These are phyloP conservation scores for Ophthalmolycus amberensis DNA, from an alignment of 2,113 vertebrate genomes.

Conservation along the genomic window DNA sequence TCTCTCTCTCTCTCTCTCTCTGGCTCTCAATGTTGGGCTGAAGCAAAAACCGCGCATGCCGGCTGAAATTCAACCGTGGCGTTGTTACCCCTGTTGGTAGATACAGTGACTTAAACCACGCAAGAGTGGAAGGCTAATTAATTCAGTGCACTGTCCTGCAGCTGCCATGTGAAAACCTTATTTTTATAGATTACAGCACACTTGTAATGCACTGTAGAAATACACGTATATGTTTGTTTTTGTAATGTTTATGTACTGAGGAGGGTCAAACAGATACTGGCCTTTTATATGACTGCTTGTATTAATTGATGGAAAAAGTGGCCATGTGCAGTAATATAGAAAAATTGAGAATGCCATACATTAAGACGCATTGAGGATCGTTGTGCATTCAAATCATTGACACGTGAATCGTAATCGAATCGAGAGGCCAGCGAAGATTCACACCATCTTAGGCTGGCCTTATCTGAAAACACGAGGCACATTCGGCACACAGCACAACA, in stretches of 20 bases:
- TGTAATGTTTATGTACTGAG: neutral
- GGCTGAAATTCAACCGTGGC: no score
- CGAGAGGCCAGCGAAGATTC: neutral
- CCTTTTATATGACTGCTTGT: neutral
- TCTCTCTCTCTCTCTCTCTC: no score
- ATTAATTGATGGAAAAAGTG: neutral
- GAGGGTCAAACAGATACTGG: neutral
- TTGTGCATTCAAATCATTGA: neutral
- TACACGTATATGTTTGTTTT: no score
- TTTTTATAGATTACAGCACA: no score
- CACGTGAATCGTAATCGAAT: neutral
- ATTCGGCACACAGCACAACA: slow-evolving; percentile 30
- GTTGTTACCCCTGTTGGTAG: no score
- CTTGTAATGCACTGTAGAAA: no score
- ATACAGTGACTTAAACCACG: no score
- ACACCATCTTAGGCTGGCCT: neutral
- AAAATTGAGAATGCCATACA: neutral
- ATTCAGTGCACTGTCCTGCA: no score
- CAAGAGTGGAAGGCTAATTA: no score
- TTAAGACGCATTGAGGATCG: neutral
- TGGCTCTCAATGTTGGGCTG: no score
- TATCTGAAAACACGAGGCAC: slow-evolving; percentile 35
- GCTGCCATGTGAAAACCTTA: no score
- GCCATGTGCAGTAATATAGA: neutral
- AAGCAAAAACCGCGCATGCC: no score